These are phyloP conservation scores for Drosophila ezoana DNA, from an alignment of 2,888 invertebrate genomes.

Conservation along the genomic window DNA sequence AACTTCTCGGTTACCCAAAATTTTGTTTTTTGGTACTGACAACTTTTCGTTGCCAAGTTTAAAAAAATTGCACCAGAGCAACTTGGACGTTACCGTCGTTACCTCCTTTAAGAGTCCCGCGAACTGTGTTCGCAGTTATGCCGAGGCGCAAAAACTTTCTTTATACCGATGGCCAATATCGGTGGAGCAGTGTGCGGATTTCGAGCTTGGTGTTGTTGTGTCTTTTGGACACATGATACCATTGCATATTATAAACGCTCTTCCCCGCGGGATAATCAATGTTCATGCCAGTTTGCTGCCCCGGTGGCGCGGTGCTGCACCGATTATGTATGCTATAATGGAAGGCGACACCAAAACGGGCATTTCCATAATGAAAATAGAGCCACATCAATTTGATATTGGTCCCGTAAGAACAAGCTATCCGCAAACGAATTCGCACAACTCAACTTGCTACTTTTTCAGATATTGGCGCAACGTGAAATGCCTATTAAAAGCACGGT, in stretches of 20 bases:
- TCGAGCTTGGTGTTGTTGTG: constrained; percentile 95
- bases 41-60: constrained; percentile 92
- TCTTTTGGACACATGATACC: constrained; percentile 98
- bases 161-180: constrained; percentile 89
- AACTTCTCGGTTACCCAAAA: constrained; percentile 77
- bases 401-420: constrained; percentile 86
- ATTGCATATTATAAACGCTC: constrained; percentile 89
- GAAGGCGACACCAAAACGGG: constrained; percentile 93
- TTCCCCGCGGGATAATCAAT: constrained; percentile 96
- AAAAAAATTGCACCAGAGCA: constrained; percentile 70
- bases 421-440: not conserved
- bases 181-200: constrained; percentile 84
- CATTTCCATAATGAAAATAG: constrained; percentile 94
- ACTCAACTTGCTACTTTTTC: constrained; percentile 12
- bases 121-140: constrained; percentile 90
- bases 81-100: constrained; percentile 89
- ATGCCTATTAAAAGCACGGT: constrained; percentile 87
- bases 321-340: constrained; percentile 93
- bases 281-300: constrained; percentile 97
- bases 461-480: constrained; percentile 86
- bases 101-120: constrained; percentile 88
- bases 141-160: constrained; percentile 87
- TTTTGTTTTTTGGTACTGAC: constrained; percentile 95
- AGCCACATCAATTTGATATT: constrained; percentile 92
- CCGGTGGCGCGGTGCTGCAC: constrained; percentile 96